phyloP scores from a whole-genome alignment of 2,888 invertebrate genomes.

The Aporophyla nigra region DNA sequence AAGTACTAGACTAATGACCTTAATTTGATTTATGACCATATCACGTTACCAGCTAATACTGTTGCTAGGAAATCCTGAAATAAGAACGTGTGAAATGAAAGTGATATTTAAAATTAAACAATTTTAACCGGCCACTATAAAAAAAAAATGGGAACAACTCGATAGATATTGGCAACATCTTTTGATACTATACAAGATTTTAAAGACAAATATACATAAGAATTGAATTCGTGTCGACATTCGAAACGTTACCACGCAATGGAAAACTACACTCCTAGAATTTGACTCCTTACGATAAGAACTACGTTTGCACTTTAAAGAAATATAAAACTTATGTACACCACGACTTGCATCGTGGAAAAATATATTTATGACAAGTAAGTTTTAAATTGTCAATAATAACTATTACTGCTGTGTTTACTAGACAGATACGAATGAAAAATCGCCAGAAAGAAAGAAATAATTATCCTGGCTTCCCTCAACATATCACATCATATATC shows the following conservation, averaged over 20 bases:
- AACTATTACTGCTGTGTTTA: too few species aligned
- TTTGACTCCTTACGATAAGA: constrained; percentile 51
- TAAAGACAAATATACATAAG: background rate
- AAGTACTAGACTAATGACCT: background rate
- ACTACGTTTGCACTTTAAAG: constrained; percentile 20
- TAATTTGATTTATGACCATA: background rate
- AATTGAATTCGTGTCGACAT: constrained; percentile 31
- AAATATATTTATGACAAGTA: background rate
- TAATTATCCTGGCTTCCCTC: too few species aligned
- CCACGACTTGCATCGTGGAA: constrained; percentile 18
- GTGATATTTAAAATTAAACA: too few species aligned
- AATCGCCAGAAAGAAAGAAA: too few species aligned
- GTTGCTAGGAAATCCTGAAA: background rate
- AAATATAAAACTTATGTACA: constrained; percentile 48
- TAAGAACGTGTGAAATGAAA: too few species aligned
- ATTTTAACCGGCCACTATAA: too few species aligned
- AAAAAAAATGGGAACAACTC: too few species aligned
- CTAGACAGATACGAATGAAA: too few species aligned
- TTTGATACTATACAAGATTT: background rate
- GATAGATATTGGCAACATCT: background rate
- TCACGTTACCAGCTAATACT: background rate
- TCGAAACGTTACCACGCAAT: constrained; percentile 40
- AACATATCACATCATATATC: too few species aligned
- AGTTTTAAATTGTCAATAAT: background rate
- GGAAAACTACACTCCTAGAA: constrained; percentile 53